Percentiles rank a stretch among this genome's conserved stretches.
These are phyloP conservation scores for Melanotaenia parkinsoni DNA, from an alignment of 2,797 vertebrate genomes.

Conservation along the genomic window DNA sequence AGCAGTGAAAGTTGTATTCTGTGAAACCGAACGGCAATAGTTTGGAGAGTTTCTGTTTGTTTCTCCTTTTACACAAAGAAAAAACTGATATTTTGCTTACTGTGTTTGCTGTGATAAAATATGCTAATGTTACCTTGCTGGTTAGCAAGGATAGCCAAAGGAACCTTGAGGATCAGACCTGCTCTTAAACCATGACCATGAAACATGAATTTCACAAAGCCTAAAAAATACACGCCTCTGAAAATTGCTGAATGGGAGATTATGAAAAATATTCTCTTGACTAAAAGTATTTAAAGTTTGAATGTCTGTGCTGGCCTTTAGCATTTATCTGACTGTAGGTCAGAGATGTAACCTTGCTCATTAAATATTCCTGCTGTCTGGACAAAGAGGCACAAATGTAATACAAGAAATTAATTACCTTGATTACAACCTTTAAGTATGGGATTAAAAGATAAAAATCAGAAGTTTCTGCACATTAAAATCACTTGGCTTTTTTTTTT, in stretches of 20 bases:
- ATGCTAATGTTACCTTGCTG: conserved; percentile 65
- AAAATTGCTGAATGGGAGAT: conserved; percentile 60
- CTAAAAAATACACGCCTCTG: conserved; percentile 28
- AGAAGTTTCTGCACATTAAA: conserved; percentile 71
- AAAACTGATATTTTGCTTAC: conserved; percentile 18
- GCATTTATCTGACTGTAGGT: conserved; percentile 64
- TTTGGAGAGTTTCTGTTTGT: conserved; percentile 8
- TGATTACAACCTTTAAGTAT: conserved; percentile 79
- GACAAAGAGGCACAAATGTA: conserved; percentile 68
- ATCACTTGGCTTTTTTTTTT: conserved; percentile 31
- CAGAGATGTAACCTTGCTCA: conserved; percentile 72
- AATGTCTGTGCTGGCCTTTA: conserved; percentile 66
- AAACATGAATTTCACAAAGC: conserved; percentile 59
- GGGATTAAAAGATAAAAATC: conserved; percentile 79
- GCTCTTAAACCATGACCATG: conserved; percentile 54
- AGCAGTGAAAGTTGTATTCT: neutral
- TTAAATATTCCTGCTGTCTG: conserved; percentile 68
- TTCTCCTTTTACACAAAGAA: conserved; percentile 1
- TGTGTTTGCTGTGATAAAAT: conserved; percentile 54
- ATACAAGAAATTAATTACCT: conserved; percentile 74
- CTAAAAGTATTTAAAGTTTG: conserved; percentile 67
- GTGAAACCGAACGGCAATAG: neutral
- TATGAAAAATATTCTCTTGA: conserved; percentile 32
- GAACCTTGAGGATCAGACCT: conserved; percentile 72
- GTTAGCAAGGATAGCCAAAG: conserved; percentile 66